These are phyloP conservation scores for Toxotes jaculatrix DNA, from an alignment of 2,113 vertebrate species.

Conservation along the genomic window DNA sequence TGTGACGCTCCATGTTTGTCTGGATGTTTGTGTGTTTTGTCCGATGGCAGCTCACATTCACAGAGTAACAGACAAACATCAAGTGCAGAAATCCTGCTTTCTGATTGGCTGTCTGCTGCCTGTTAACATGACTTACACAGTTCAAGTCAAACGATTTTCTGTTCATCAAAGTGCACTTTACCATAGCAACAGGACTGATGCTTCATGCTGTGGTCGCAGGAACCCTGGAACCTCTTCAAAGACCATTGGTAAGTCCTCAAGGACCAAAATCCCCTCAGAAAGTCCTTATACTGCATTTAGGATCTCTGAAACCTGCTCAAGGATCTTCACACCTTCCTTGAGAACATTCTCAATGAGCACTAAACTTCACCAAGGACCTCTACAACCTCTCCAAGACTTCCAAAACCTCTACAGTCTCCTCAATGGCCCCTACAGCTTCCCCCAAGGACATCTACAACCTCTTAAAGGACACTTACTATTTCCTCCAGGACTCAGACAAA, in stretches of 20 bases:
- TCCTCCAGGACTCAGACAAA: no score
- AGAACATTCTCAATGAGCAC: not conserved
- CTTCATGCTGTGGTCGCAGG: not conserved
- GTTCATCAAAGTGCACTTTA: not conserved
- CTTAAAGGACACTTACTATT: no score
- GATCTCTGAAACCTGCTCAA: not conserved
- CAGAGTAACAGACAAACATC: not conserved
- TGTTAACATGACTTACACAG: not conserved
- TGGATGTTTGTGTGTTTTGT: not conserved
- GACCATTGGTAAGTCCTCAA: not conserved
- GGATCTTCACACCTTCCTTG: not conserved
- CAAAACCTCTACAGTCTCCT: not conserved
- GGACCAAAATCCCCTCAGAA: no score
- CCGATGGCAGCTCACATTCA: no score
- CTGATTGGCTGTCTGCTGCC: slow-evolving; percentile 14
- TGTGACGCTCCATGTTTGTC: not conserved
- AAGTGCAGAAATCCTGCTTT: not conserved
- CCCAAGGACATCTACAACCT: not conserved
- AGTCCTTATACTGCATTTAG: no score
- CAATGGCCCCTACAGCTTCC: no score
- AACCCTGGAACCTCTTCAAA: not conserved
- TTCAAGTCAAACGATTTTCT: not conserved
- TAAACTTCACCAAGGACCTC: not conserved
- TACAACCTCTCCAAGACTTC: not conserved
- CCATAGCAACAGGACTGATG: not conserved